Evolutionary conservation across 2,797 vertebrate genomes (phyloP).

Genomic region (Takifugu rubripes): DNA sequence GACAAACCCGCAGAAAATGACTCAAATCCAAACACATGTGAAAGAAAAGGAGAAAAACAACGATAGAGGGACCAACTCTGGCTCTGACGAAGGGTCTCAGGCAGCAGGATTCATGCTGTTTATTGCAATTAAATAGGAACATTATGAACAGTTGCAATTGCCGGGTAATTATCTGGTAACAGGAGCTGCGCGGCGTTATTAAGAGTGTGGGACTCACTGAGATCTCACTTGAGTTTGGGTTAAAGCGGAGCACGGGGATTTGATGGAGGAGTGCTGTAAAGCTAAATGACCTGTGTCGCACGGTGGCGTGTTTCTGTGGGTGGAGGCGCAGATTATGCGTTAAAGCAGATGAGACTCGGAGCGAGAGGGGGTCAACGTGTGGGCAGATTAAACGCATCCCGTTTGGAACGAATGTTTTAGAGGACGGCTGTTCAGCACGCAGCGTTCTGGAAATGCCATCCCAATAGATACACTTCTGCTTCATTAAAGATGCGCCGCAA

Average conservation of each 20-base stretch:
- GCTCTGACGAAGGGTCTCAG: conserved; percentile 21
- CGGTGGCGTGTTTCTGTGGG: conserved; percentile 39
- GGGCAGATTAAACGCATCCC: conserved; percentile 49
- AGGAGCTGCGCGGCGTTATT: conserved; percentile 37
- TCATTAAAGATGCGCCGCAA: neutral
- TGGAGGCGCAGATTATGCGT: conserved; percentile 28
- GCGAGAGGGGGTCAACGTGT: conserved; percentile 55
- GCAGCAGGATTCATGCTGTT: conserved; percentile 32
- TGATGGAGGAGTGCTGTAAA: conserved; percentile 57
- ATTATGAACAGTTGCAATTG: conserved; percentile 49
- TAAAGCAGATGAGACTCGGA: conserved; percentile 29
- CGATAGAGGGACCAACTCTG: conserved; percentile 21
- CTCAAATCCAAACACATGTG: neutral
- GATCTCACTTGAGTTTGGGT: conserved; percentile 35
- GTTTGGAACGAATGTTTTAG: conserved; percentile 45
- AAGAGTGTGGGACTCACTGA: conserved; percentile 32
- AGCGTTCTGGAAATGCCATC: conserved; percentile 4
- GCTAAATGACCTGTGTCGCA: conserved; percentile 57
- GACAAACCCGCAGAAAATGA: conserved; percentile 4
- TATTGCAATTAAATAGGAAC: conserved; percentile 51
- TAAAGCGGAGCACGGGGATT: conserved; percentile 56
- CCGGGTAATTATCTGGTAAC: conserved; percentile 54
- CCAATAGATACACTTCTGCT: conserved; percentile 4
- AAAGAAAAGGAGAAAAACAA: conserved; percentile 42
- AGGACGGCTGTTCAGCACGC: conserved; percentile 12